Base-by-base conservation (phyloP, 2,888 invertebrate genomes). In the Nesidiocoris tenuis region DNA sequence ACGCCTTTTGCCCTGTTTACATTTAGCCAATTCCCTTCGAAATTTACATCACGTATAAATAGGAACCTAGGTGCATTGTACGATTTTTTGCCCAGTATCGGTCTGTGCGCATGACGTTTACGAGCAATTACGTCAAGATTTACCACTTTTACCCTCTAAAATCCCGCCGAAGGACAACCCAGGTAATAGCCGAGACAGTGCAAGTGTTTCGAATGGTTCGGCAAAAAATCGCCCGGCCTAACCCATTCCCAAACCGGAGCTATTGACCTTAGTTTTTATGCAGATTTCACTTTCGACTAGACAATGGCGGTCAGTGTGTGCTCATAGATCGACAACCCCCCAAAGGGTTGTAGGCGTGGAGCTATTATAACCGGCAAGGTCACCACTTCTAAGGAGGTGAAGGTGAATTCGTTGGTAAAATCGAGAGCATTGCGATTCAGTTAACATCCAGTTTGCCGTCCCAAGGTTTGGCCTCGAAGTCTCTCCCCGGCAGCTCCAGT, bases 251-350 rank as follows among this genome's bases (percentile, higher is more conserved):
- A 18, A 18, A 59, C 3, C n/a, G 19, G 59, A n/a, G 7, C 3
- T n/a, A n/a, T n/a, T n/a, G 19, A n/a, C 59, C 17, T 59, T 18
- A 59, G 59, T 70, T 70, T 70, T 70, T 70, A 70, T 70, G 57
- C 61, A 70, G 70, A 70, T 70, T 70, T 70, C 70, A 59, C 70
- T 70, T 70, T 70, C 70, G 24, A 67, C 3, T 5, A 59, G 39
- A 39, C 39, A 39, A 39, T 39, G 12, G 39, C 39, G 5, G 39
- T 7, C 12, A n/a, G 39, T 39, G 39, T 39, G 39, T 12, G 5
- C 39, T 39, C 39, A 12, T 3, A 7, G 39, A 7, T 39, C 39
- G 12, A 39, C 5, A 12, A 18, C 39, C 39, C n/a, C n/a, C 39
- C 19, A 39, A 65, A 65, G 65, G 39, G 17, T 65, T 22, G 22